phyloP scores from a whole-genome alignment of 2,113 vertebrate species.

The Andinoacara biseriatus region DNA sequence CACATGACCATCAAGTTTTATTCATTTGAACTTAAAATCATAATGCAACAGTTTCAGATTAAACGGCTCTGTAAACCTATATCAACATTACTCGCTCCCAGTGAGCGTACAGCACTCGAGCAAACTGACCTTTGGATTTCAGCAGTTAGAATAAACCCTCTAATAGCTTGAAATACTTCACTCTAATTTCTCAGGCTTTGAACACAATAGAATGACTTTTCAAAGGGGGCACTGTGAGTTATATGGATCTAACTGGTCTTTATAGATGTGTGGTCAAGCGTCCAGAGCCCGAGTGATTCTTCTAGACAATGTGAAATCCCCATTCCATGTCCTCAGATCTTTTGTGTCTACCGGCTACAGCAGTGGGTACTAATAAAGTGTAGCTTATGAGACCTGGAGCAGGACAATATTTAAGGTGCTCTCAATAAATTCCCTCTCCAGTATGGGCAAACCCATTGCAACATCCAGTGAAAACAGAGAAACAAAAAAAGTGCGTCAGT shows the following conservation, averaged over 20 bases:
- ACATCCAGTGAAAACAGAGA: not conserved
- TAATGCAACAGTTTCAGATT: not conserved
- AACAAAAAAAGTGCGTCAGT: not conserved
- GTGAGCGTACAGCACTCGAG: conserved; percentile 1
- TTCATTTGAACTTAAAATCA: no score
- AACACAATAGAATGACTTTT: conserved; percentile 67
- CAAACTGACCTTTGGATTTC: conserved; percentile 50
- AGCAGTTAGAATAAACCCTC: conserved; percentile 45
- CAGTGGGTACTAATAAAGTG: conserved; percentile 31
- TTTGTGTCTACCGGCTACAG: conserved; percentile 48
- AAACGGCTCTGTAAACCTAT: not conserved
- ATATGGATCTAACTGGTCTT: conserved; percentile 66
- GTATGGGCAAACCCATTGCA: not conserved
- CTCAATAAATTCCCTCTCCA: not conserved
- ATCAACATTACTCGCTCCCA: not conserved
- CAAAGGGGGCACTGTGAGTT: conserved; percentile 66
- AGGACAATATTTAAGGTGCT: not conserved
- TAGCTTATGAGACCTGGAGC: not conserved
- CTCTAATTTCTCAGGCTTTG: conserved; percentile 58
- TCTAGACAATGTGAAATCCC: conserved; percentile 61
- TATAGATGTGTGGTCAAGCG: conserved; percentile 73
- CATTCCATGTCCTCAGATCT: conserved; percentile 55
- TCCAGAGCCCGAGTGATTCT: conserved; percentile 63
- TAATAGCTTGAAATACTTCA: conserved; percentile 55
- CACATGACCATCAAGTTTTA: not conserved